Base-by-base conservation (phyloP, 2,797 vertebrate species). In the Channa striata region DNA sequence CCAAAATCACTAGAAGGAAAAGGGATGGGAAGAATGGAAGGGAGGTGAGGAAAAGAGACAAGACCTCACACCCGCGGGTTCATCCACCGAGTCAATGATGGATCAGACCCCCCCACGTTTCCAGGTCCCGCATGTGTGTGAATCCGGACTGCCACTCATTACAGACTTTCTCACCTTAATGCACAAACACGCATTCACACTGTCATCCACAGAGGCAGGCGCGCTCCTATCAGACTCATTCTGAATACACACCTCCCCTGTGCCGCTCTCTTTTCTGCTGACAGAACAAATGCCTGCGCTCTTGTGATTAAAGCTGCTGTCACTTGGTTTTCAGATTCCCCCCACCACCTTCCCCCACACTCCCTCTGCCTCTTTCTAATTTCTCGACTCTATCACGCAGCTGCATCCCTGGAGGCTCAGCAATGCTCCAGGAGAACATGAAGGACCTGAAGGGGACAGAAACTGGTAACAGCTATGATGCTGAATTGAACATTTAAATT, bases 241-340 rank as follows among this genome's bases (percentile, higher is more conserved):
- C 37, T 68, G 62, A 74, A 69, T 11, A 44, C 61, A 72, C 48
- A 12, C 48, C 30, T 72, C 63, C 59, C 69, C 52, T 1, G 47
- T 63, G 77, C 74, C 47, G 33, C 60, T 67, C 25, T 59, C 58
- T 82, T 80, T 89, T 78, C 70, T 81, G 87, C 87, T 81, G 80
- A 90, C 77, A 74, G 72, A 83, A 82, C 78, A 78, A 87, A 89
- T 74, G 68, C 60, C 69, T 77, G 70, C 5, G 20, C 72, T 69
- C 50, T 37, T 60, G 78, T 80, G 84, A 86, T 87, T 90, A 85
- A 72, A 85, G 80, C 79, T 78, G 73, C 80, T 80, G 90, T 83
- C 84, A 71, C 64, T 25, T 50, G 25, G 58, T 77, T 87, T 73
- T 77, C 68, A 59, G 43, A 73, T 44, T 25, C 46, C 3, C 57